Evolutionary conservation across 2,888 invertebrate species (phyloP).

Genomic region (Brachyptera putata): DNA sequence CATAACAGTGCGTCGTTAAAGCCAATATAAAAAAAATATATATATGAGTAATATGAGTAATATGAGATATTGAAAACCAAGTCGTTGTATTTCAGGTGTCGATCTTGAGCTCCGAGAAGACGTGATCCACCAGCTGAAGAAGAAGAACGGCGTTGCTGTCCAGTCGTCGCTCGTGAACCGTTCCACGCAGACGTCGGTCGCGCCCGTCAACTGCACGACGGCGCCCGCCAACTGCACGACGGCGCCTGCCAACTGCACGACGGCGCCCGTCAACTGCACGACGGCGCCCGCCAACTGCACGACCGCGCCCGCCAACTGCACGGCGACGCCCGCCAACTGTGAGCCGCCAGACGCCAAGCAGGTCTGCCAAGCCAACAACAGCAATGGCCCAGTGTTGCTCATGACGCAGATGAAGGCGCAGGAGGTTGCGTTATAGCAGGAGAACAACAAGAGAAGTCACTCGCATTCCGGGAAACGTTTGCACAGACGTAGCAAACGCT

Average conservation of each 20-base stretch:
- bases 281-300: too few relatives aligned
- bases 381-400: conserved; percentile 22
- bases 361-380: conserved; percentile 10
- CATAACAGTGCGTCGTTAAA: too few relatives aligned
- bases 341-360: too few relatives aligned
- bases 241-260: neutral
- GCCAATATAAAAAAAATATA: too few relatives aligned
- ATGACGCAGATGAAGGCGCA: conserved; percentile 9
- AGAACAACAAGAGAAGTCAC: neutral
- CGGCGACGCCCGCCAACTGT: neutral
- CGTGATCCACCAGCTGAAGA: conserved; percentile 23
- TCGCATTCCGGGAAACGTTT: neutral
- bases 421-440: conserved; percentile 19
- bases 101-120: conserved; percentile 28
- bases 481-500: neutral
- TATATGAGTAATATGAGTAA: too few relatives aligned
- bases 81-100: conserved; percentile 12
- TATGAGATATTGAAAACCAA: too few relatives aligned
- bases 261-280: too few relatives aligned
- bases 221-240: neutral
- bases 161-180: conserved; percentile 23
- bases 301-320: neutral
- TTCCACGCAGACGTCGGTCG: conserved; percentile 23
- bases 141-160: neutral
- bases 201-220: neutral